Conservation (phyloP, 1,140 invertebrate species). For the Bombus fervidus region DNA sequence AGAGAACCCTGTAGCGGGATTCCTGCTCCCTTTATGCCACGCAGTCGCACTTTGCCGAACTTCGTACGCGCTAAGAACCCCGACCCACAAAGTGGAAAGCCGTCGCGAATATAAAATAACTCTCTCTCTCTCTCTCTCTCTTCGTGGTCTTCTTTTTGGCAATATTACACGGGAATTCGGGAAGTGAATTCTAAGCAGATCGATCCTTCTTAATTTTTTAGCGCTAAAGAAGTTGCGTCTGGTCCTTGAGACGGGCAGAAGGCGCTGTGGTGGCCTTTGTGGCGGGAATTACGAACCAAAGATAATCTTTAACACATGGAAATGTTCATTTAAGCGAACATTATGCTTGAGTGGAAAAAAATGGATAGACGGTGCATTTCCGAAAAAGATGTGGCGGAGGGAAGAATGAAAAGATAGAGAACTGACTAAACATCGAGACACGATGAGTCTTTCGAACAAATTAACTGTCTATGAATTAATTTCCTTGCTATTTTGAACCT, state of each 20-base stretch:
- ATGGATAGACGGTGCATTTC: too few relatives aligned
- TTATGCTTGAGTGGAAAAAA: too few relatives aligned
- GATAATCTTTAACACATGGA: too few relatives aligned
- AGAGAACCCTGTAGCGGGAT: conserved; percentile 18
- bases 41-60: conserved; percentile 60
- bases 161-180: conserved; percentile 58
- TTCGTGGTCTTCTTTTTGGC: conserved; percentile 6
- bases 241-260: neutral
- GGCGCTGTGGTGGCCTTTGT: neutral
- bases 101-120: conserved; percentile 64
- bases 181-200: conserved; percentile 50
- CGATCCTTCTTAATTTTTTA: conserved; percentile 29
- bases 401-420: too few relatives aligned
- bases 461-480: too few relatives aligned
- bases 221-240: neutral
- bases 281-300: too few relatives aligned
- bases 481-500: too few relatives aligned
- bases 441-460: too few relatives aligned
- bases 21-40: conserved; percentile 55
- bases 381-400: too few relatives aligned
- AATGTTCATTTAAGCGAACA: too few relatives aligned
- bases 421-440: too few relatives aligned
- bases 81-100: conserved; percentile 45
- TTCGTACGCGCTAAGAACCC: conserved; percentile 54
- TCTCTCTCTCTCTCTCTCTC: conserved; percentile 14